These are phyloP conservation scores for Gallinago paraguaiae DNA, from an alignment of 2,113 vertebrate species.

Conservation along the genomic window DNA sequence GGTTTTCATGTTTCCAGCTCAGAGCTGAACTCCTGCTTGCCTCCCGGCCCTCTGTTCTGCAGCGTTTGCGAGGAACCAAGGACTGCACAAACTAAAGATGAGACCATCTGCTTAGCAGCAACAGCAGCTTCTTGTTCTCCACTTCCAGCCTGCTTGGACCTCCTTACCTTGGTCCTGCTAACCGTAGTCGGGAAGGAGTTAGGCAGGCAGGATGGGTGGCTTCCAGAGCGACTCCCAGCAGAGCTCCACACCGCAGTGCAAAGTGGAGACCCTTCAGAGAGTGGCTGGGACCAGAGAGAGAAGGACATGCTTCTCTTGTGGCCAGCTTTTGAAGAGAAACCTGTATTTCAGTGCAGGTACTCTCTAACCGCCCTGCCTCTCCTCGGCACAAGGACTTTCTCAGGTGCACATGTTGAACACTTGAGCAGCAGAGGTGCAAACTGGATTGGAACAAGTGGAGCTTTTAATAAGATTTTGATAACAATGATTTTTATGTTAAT, in stretches of 20 bases:
- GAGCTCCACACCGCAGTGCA: not conserved
- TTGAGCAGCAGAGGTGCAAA: not conserved
- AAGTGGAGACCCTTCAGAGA: not conserved
- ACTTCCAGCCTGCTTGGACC: not conserved
- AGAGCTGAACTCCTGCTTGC: not conserved
- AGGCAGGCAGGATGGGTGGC: not conserved
- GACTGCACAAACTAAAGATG: not conserved
- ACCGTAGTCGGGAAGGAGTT: not conserved
- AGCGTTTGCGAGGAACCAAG: accelerated
- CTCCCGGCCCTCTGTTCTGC: not conserved
- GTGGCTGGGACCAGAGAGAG: not conserved
- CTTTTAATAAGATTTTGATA: conserved; percentile 67
- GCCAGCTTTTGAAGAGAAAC: not conserved
- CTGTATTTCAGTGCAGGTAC: not conserved
- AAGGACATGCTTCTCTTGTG: not conserved
- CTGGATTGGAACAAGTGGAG: not conserved
- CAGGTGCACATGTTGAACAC: not conserved
- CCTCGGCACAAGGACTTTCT: not conserved
- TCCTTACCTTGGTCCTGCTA: not conserved
- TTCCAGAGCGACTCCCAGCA: not conserved
- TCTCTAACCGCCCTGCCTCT: not conserved
- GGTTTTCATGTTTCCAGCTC: not conserved
- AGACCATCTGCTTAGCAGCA: not conserved
- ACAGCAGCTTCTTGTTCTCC: not conserved
- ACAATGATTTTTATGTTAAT: conserved; percentile 47